These are phyloP conservation scores for Temnothorax longispinosus DNA, from an alignment of 1,140 invertebrate species.

Conservation along the genomic window DNA sequence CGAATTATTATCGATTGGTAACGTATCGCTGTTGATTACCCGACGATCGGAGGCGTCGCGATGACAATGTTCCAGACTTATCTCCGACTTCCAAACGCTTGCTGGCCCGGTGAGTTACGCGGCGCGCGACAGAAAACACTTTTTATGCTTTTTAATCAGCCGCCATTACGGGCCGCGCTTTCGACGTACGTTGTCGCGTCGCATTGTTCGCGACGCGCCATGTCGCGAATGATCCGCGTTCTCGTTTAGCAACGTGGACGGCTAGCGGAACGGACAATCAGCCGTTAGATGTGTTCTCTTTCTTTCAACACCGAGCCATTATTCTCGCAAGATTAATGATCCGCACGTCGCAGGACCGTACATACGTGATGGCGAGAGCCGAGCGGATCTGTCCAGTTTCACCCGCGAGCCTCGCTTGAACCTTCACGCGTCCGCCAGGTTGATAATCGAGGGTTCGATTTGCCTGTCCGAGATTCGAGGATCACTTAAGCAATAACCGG, in stretches of 20 bases:
- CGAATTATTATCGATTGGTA: background rate
- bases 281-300: background rate
- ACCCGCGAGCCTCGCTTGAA: too few relatives aligned
- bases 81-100: too few relatives aligned
- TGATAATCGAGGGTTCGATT: background rate
- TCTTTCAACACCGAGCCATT: background rate
- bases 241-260: background rate
- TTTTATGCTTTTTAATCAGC: constrained; percentile 6
- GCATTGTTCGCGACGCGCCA: too few relatives aligned
- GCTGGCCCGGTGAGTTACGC: background rate
- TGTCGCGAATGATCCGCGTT: background rate
- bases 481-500: too few relatives aligned
- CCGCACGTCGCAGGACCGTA: constrained; percentile 50
- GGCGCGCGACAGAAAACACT: constrained; percentile 17
- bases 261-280: background rate
- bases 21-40: too few relatives aligned
- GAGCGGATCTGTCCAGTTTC: too few relatives aligned
- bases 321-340: constrained; percentile 64
- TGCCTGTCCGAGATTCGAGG: background rate
- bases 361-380: background rate
- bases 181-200: background rate
- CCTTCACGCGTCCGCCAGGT: too few relatives aligned
- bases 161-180: constrained; percentile 66
- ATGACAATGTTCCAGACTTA: background rate
- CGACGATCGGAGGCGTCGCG: too few relatives aligned